Conservation (phyloP, 2,113 vertebrate genomes). For the Megaceryle maxima region DNA sequence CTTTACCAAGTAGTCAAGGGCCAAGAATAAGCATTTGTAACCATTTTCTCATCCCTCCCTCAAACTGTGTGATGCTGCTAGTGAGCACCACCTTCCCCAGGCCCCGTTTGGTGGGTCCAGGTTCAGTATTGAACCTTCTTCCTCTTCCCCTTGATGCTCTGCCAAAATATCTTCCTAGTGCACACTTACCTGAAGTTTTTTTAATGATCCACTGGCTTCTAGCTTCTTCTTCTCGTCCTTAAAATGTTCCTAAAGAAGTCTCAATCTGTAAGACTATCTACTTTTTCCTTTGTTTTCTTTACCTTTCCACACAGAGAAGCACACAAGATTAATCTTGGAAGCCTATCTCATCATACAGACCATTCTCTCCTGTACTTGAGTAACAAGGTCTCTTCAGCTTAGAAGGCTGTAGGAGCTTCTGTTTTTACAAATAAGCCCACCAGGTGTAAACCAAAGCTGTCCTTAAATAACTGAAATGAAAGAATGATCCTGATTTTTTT, state of each 20-base stretch:
- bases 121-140: neutral
- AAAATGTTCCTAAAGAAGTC: neutral
- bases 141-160: neutral
- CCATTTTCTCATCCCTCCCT: too few species aligned
- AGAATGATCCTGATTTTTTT: neutral
- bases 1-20: neutral
- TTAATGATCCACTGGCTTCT: neutral
- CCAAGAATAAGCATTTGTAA: neutral
- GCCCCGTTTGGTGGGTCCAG: neutral
- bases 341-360: neutral
- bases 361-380: neutral
- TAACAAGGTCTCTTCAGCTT: neutral
- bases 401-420: neutral
- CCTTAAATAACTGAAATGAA: neutral
- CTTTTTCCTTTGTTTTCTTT: neutral
- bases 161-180: neutral
- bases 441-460: neutral
- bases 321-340: neutral
- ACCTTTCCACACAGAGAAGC: neutral
- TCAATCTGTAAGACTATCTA: neutral
- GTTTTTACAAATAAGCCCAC: neutral
- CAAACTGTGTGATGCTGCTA: too few species aligned
- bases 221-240: neutral
- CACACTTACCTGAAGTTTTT: neutral
- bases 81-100: too few species aligned